These are phyloP conservation scores for Acronicta alni DNA, from an alignment of 2,888 invertebrate genomes.

Conservation along the genomic window DNA sequence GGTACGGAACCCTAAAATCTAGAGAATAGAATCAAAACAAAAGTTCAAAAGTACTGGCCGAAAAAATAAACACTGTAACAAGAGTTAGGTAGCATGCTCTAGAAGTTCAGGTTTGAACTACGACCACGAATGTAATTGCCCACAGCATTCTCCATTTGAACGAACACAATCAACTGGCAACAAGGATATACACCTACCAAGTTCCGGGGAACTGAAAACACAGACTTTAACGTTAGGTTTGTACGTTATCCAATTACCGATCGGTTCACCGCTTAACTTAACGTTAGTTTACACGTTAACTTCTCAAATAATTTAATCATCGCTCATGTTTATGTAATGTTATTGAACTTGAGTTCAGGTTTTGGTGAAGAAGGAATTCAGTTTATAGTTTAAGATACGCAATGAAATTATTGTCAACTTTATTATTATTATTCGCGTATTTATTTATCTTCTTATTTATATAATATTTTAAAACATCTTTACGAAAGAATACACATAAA, in stretches of 20 bases:
- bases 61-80: too few species aligned
- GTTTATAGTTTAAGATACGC: neutral
- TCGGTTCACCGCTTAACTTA: slow-evolving; percentile 18
- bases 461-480: too few species aligned
- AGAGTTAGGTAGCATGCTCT: neutral
- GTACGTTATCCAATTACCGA: slow-evolving; percentile 39
- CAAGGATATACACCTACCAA: slow-evolving; percentile 20
- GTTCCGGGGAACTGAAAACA: slow-evolving; percentile 34
- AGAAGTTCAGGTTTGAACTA: neutral
- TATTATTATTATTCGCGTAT: too few species aligned
- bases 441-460: too few species aligned
- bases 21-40: too few species aligned
- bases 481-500: too few species aligned
- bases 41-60: too few species aligned
- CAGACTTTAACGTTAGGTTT: slow-evolving; percentile 24
- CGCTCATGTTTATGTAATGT: slow-evolving; percentile 7
- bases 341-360: neutral
- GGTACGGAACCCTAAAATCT: too few species aligned
- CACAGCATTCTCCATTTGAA: slow-evolving; percentile 29
- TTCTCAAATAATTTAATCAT: slow-evolving; percentile 18
- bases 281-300: slow-evolving; percentile 24
- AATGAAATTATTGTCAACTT: too few species aligned
- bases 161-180: slow-evolving; percentile 35
- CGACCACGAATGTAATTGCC: slow-evolving; percentile 18
- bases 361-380: neutral